Percentiles rank a stretch among this genome's conserved stretches.
Conservation (phyloP, 2,797 vertebrate genomes). For the Sparus aurata region DNA sequence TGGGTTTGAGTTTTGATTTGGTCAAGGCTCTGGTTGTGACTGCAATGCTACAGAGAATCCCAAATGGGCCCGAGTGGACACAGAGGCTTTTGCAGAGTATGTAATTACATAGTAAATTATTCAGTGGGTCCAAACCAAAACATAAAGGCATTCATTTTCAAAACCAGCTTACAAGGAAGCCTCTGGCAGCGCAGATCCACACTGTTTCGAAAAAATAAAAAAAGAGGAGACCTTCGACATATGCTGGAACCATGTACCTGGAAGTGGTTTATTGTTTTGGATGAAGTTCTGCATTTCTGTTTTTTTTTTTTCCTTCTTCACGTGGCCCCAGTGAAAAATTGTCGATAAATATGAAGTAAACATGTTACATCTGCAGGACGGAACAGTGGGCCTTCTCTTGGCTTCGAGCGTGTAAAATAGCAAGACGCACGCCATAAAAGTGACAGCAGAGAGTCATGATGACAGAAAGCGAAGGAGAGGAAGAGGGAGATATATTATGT, state of each 20-base stretch:
- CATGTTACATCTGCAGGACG: not conserved
- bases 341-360: constrained; percentile 35
- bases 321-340: constrained; percentile 3
- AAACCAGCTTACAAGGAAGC: constrained; percentile 82
- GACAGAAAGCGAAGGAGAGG: constrained; percentile 46
- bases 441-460: constrained; percentile 46
- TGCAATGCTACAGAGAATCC: constrained; percentile 74
- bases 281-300: constrained; percentile 26
- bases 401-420: constrained; percentile 32
- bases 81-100: constrained; percentile 79
- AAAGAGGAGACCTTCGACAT: constrained; percentile 39
- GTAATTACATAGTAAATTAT: constrained; percentile 88
- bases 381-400: constrained; percentile 24
- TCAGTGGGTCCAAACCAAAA: constrained; percentile 81
- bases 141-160: constrained; percentile 84
- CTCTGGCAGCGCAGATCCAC: constrained; percentile 65
- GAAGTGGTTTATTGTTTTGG: constrained; percentile 70
- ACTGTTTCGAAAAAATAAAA: constrained; percentile 48
- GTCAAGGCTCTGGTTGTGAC: constrained; percentile 80
- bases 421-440: constrained; percentile 29
- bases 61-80: constrained; percentile 79
- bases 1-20: constrained; percentile 84
- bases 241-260: constrained; percentile 64
- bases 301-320: constrained; percentile 7
- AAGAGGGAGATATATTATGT: constrained; percentile 39